Conservation (phyloP, 1,140 invertebrate species). For the Rhopalosiphum padi region DNA sequence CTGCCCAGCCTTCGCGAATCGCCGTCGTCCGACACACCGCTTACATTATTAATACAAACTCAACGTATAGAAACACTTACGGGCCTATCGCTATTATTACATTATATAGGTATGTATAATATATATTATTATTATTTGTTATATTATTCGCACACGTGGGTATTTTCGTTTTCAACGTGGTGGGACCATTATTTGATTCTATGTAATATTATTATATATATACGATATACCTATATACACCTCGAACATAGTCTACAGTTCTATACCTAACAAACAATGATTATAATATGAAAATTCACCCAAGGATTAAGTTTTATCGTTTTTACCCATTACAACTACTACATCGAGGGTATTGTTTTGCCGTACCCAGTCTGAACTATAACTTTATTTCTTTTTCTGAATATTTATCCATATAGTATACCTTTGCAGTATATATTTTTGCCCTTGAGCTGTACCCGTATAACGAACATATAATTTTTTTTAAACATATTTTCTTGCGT, state of each 20-base stretch:
- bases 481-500: conserved; percentile 5
- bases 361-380: not conserved
- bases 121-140: not conserved
- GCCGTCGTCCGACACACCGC: not conserved
- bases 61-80: not conserved
- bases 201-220: not conserved
- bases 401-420: not conserved
- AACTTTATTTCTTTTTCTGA: not conserved
- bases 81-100: not conserved
- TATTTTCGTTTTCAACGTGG: not conserved
- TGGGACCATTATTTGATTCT: not conserved
- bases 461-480: conserved; percentile 1
- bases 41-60: not conserved
- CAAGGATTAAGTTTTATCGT: not conserved
- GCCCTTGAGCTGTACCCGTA: not conserved
- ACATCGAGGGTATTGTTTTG: not conserved
- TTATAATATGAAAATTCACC: not conserved
- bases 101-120: not conserved
- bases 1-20: not conserved
- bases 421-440: not conserved
- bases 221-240: not conserved
- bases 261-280: not conserved
- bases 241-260: not conserved
- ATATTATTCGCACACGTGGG: not conserved
- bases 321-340: not conserved